Conservation (phyloP, 2,113 vertebrate genomes). For the Triplophysa tibetana region DNA sequence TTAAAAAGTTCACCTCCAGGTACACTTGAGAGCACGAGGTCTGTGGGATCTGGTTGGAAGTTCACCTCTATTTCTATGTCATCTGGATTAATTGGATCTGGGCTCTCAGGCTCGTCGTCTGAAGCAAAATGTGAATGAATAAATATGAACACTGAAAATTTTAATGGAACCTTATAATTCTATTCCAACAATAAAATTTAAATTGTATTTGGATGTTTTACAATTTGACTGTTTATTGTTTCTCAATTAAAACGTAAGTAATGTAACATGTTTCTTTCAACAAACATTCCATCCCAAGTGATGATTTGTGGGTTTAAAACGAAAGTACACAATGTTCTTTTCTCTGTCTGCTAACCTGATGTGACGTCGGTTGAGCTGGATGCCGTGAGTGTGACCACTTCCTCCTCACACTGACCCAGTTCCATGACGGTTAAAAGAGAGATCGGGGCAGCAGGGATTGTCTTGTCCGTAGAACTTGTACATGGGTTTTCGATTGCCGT, state of each 20-base stretch:
- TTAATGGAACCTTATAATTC: too few relatives aligned
- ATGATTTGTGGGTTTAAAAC: neutral
- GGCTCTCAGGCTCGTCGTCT: constrained; percentile 75
- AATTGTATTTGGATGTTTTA: neutral
- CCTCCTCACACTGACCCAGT: constrained; percentile 64
- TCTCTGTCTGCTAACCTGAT: constrained; percentile 52
- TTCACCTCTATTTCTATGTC: constrained; percentile 89
- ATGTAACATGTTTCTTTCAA: too few relatives aligned
- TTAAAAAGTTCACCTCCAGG: constrained; percentile 94
- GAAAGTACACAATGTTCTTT: neutral
- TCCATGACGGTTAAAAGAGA: constrained; percentile 65
- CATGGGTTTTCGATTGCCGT: constrained; percentile 32
- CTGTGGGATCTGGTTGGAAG: constrained; percentile 92
- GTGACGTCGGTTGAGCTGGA: constrained; percentile 49
- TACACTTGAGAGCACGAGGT: constrained; percentile 92
- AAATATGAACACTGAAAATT: neutral
- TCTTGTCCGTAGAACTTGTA: neutral
- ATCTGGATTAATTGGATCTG: constrained; percentile 81
- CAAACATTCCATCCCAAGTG: neutral
- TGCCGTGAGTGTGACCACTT: constrained; percentile 63
- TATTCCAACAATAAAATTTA: too few relatives aligned
- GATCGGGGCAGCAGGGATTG: neutral
- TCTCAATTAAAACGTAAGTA: neutral
- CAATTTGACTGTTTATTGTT: neutral
- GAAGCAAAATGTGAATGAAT: constrained; percentile 71